These are phyloP conservation scores for Toxotes jaculatrix DNA, from an alignment of 2,113 vertebrate species.

Conservation along the genomic window DNA sequence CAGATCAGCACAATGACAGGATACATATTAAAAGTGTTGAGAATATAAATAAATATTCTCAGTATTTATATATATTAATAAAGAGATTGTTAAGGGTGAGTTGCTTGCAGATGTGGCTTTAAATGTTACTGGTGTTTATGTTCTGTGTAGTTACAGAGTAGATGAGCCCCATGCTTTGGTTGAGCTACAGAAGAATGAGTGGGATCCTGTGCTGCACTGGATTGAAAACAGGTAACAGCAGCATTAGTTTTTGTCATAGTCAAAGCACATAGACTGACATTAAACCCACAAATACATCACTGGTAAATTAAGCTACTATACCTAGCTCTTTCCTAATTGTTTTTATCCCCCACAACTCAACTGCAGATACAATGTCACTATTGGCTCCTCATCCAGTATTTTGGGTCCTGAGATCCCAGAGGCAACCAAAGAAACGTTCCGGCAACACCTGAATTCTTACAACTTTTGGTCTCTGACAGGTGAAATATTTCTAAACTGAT, in stretches of 20 bases:
- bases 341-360: background rate
- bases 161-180: conserved; percentile 93
- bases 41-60: no score
- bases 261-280: background rate
- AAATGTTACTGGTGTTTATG: background rate
- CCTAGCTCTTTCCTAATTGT: background rate
- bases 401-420: conserved; percentile 92
- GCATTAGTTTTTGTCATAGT: background rate
- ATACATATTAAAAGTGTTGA: background rate
- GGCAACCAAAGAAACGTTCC: conserved; percentile 89
- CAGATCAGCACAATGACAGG: background rate
- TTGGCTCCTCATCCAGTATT: conserved; percentile 93
- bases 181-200: conserved; percentile 95
- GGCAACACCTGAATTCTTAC: conserved; percentile 91
- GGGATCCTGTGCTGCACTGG: conserved; percentile 94
- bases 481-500: conserved; percentile 60
- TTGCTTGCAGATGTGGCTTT: background rate
- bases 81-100: background rate
- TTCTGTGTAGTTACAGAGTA: conserved; percentile 90
- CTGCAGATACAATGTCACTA: conserved; percentile 90
- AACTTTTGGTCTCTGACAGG: conserved; percentile 96
- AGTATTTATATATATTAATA: background rate
- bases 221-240: conserved; percentile 89
- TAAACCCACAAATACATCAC: background rate
- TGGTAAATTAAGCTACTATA: background rate